Base-by-base conservation (phyloP, 2,888 invertebrate species). In the Aporophyla lueneburgensis region DNA sequence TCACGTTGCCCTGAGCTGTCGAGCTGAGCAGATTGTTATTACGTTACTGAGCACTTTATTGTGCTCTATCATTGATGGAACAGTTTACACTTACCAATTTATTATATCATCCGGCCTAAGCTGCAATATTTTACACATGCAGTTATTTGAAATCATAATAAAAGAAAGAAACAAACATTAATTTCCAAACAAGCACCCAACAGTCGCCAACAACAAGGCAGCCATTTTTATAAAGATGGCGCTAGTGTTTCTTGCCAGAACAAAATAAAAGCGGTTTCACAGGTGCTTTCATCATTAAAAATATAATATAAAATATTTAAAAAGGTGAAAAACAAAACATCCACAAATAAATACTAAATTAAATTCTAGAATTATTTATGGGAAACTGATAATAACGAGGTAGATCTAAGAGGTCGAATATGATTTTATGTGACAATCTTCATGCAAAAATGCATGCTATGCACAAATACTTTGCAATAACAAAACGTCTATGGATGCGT, bases 141-240 rank as follows among this genome's bases (percentile, higher is more conserved):
- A 88, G 88, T 84, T 84, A 91, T 88, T 87, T 84, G 85, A 93
- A 93, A 92, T 90, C 94, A 94, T 94, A 93, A 87, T 93, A 92
- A 90, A 92, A 80, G 78, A 93, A 92, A 91, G 93, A 94, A 95
- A 95, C 93, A 95, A 95, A 95, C 93, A 95, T 90, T 95, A 94
- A 93, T 93, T 93, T 88, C 91, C 90, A 95, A 95, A 96, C 96
- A 95, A 96, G 95, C 94, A 93, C 94, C 93, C 94, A 94, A 94
- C 95, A 95, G 93, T 96, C 94, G 92, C 96, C 94, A 96, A 95
- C 95, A 96, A 96, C 96, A 96, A 94, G 95, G 94, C 94, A 95
- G 96, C 96, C 96, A 96, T 96, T 91, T 96, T 95, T 91, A 87
- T 88, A 89, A 93, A 94, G 91, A 95, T 94, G 94, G 94, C 94